These are phyloP conservation scores for Lethocerus indicus DNA, from an alignment of 1,140 invertebrate species.

Conservation along the genomic window DNA sequence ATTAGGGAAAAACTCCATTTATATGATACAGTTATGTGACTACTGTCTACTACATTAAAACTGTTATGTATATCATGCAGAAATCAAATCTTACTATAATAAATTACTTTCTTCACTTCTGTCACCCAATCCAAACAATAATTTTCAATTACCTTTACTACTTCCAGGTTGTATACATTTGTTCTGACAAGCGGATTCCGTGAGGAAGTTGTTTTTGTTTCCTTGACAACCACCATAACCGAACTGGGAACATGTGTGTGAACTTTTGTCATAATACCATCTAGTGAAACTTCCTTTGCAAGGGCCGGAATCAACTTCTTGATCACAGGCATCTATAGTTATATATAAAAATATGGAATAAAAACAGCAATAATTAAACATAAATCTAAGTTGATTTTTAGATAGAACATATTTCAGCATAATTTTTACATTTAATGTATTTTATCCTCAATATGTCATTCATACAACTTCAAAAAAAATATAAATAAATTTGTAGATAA, in stretches of 20 bases:
- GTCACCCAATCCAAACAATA: background rate
- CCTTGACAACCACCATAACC: constrained; percentile 80
- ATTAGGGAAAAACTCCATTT: too few species aligned
- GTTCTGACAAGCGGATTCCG: constrained; percentile 60
- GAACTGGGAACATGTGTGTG: constrained; percentile 55
- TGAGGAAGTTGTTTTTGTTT: constrained; percentile 74
- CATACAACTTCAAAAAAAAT: too few species aligned
- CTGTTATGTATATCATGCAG: too few species aligned
- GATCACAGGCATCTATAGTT: constrained; percentile 55
- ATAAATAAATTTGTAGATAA: too few species aligned
- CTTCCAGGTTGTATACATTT: constrained; percentile 52
- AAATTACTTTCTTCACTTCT: background rate
- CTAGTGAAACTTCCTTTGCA: constrained; percentile 67
- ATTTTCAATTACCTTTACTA: constrained; percentile 40
- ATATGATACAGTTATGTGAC: too few species aligned
- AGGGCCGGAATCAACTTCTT: constrained; percentile 56
- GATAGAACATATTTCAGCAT: too few species aligned
- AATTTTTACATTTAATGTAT: too few species aligned
- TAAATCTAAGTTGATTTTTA: too few species aligned
- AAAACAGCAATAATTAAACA: too few species aligned
- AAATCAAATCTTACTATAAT: too few species aligned
- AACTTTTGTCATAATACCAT: constrained; percentile 64
- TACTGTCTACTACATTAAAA: too few species aligned
- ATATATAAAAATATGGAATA: background rate
- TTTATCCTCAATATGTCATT: too few species aligned